Evolutionary conservation across 2,888 invertebrate genomes (phyloP).

Genomic region (Apotomis betuletana): DNA sequence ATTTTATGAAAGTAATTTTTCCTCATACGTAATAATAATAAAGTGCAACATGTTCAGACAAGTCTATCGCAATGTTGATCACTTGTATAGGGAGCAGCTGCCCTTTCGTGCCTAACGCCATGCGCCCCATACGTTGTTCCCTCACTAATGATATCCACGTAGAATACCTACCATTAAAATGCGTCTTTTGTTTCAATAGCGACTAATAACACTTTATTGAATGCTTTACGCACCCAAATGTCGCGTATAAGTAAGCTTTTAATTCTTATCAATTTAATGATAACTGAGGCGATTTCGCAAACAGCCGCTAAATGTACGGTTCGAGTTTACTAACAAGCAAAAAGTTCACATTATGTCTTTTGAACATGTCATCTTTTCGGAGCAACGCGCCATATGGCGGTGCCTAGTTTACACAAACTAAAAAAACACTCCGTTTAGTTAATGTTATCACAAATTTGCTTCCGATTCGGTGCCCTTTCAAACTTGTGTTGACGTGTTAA

Average conservation of each 20-base stretch:
- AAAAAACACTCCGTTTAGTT: not conserved
- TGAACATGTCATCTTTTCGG: conserved; percentile 65
- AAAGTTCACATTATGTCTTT: conserved; percentile 60
- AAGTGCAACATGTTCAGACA: conserved; percentile 36
- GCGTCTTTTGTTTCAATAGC: conserved; percentile 31
- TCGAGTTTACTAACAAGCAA: conserved; percentile 45
- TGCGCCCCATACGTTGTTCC: conserved; percentile 54
- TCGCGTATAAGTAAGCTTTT: conserved; percentile 42
- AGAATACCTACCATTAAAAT: conserved; percentile 45
- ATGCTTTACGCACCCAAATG: conserved; percentile 29
- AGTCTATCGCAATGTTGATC: conserved; percentile 59
- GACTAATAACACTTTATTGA: conserved; percentile 34
- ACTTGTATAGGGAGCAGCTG: conserved; percentile 63
- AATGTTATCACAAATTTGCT: conserved; percentile 1
- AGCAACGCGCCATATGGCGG: conserved; percentile 59
- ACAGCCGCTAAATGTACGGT: conserved; percentile 48
- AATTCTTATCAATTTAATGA: conserved; percentile 55
- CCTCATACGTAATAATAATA: conserved; percentile 29
- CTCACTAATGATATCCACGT: conserved; percentile 55
- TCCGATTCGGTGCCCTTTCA: conserved; percentile 1
- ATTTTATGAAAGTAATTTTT: conserved; percentile 25
- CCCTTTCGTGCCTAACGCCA: conserved; percentile 53
- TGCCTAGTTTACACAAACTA: conserved; percentile 6
- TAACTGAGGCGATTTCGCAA: conserved; percentile 52
- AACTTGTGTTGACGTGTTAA: not conserved